Evolutionary conservation across 2,113 vertebrate species (phyloP).

Genomic region (Dromaius novaehollandiae): DNA sequence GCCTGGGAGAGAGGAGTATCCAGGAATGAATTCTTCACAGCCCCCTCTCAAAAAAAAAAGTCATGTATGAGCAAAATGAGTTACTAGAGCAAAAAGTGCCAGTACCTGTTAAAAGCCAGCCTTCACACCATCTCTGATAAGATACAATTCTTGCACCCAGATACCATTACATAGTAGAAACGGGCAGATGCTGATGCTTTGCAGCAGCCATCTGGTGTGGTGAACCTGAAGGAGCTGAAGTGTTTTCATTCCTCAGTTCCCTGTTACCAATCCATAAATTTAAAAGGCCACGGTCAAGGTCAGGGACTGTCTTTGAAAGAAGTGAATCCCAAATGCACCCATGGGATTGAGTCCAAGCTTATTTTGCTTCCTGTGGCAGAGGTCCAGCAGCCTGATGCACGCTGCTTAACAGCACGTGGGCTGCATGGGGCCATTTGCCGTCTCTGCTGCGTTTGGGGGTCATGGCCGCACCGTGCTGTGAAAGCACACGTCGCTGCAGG

Average conservation of each 20-base stretch:
- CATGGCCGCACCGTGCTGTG: background rate
- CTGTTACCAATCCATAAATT: slow-evolving; percentile 36
- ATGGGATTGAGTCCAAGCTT: slow-evolving; percentile 8
- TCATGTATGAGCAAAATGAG: background rate
- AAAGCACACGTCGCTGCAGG: background rate
- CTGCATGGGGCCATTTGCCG: background rate
- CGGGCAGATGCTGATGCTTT: background rate
- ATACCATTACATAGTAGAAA: background rate
- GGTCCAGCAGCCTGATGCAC: background rate
- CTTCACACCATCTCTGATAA: background rate
- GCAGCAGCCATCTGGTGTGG: background rate
- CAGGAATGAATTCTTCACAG: background rate
- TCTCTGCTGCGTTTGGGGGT: background rate
- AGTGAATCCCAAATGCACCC: slow-evolving; percentile 17
- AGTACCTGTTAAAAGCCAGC: background rate
- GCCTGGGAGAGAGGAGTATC: background rate
- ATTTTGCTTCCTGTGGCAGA: background rate
- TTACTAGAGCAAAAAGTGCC: background rate
- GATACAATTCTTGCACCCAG: background rate
- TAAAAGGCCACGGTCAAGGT: slow-evolving; percentile 33
- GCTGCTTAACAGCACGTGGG: background rate
- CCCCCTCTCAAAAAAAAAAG: background rate
- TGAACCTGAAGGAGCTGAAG: slow-evolving; percentile 14
- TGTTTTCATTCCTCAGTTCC: slow-evolving; percentile 39
- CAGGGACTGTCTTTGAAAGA: slow-evolving; percentile 23